These are phyloP conservation scores for Synanthedon andrenaeformis DNA, from an alignment of 2,888 invertebrate species.

Conservation along the genomic window DNA sequence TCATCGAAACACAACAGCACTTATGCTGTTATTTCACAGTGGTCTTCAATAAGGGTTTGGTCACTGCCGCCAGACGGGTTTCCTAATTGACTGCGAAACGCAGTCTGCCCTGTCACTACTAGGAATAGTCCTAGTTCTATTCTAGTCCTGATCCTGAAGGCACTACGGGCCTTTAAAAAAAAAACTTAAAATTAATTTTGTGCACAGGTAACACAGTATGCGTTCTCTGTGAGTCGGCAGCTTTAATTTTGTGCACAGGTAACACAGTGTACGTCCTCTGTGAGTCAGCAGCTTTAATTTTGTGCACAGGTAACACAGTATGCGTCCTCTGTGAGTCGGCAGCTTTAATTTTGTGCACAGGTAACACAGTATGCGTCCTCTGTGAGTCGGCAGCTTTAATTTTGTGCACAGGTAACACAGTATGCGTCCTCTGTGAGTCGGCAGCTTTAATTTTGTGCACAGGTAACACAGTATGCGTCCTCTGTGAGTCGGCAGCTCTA, in stretches of 20 bases:
- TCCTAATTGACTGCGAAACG: too few relatives aligned
- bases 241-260: conserved; percentile 74
- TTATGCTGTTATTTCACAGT: too few relatives aligned
- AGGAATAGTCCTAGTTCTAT: too few relatives aligned
- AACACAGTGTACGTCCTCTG: conserved; percentile 84
- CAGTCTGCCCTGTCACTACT: too few relatives aligned
- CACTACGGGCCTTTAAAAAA: too few relatives aligned
- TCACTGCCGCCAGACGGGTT: too few relatives aligned
- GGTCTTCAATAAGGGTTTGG: too few relatives aligned
- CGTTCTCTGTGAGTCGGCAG: conserved; percentile 86
- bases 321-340: conserved; percentile 87
- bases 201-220: conserved; percentile 78
- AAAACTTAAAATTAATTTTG: too few relatives aligned
- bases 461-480: conserved; percentile 83
- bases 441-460: too few relatives aligned
- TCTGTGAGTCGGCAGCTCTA: conserved; percentile 86
- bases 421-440: conserved; percentile 86
- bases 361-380: conserved; percentile 81
- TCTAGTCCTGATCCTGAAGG: too few relatives aligned
- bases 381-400: conserved; percentile 90
- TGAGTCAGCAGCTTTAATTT: conserved; percentile 76
- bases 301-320: conserved; percentile 75
- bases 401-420: conserved; percentile 80
- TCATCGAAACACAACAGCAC: too few relatives aligned
- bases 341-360: conserved; percentile 66